Base-by-base conservation (phyloP, 1,140 invertebrate species). In the Melitaea cinxia region DNA sequence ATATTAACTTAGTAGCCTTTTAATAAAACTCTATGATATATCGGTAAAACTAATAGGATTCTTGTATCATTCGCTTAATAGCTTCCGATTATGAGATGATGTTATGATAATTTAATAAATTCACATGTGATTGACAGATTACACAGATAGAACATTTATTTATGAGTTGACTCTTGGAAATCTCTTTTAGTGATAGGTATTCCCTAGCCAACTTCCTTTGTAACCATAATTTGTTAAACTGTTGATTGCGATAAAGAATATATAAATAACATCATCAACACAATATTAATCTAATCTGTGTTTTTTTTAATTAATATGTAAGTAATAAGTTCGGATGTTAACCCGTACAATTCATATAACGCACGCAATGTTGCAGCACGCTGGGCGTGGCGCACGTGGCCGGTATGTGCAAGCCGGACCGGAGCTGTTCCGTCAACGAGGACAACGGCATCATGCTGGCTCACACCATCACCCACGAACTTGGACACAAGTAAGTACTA, bases 381-480 rank as follows among this genome's bases (percentile, higher is more conserved):
- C 90, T 98, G 33, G 97, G 97, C 17, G 93, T 98, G 68, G 96
- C 97, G 23, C 96, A 98, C 88, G 95, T 98, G 50, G 95, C 95
- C 2, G 96, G 97, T 17, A 97, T 98, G 96, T 98, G 97, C 91
- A 96, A 96, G 77, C 95, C 95, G 4, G 94, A 96, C 77, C 93
- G 95, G 37, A 97, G 95, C 72, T 98, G 97, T 90, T 97, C 95
- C 73, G 95, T 98, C 72, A 97, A 97, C 80, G 96, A 98, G 87
- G 97, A 98, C 92, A 97, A 97, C 83, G 97, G 97, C 33, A 95
- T 98, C 56, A 95, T 95, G 74, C 92, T 98, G 57, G 96, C 97
- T 4, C 97, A 97, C 86, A 98, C 97, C n/a, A 96, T 98, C 70
- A 96, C 97, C 12, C 97, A 98, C 81, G 97, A 98, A 91, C 91